Percentiles rank a stretch among this genome's conserved stretches.
These are phyloP conservation scores for Myripristis jacobus DNA, from an alignment of 2,797 vertebrate genomes.

Conservation along the genomic window DNA sequence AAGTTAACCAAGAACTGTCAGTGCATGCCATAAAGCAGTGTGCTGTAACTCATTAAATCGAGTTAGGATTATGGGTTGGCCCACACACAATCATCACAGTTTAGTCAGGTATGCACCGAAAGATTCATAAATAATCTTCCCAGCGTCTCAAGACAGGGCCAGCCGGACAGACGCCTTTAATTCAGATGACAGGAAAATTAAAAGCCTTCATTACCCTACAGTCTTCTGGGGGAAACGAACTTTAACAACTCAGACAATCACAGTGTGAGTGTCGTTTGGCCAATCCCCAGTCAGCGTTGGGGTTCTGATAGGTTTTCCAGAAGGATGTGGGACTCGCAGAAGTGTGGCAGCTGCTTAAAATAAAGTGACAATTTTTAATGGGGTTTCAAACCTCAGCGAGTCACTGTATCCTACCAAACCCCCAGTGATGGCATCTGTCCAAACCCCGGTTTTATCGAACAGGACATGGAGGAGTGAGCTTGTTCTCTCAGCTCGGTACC, in stretches of 20 bases:
- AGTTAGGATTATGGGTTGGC: constrained; percentile 67
- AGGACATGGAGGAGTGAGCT: constrained; percentile 87
- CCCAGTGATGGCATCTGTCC: constrained; percentile 74
- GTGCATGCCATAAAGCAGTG: constrained; percentile 42
- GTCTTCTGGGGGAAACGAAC: constrained; percentile 69
- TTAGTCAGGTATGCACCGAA: constrained; percentile 69
- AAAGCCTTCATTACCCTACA: constrained; percentile 78
- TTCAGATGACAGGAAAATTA: constrained; percentile 76
- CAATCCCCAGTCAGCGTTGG: constrained; percentile 56
- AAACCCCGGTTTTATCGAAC: constrained; percentile 85
- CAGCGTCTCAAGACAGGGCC: constrained; percentile 79
- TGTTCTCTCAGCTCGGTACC: constrained; percentile 86
- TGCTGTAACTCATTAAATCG: constrained; percentile 67
- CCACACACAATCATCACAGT: constrained; percentile 67
- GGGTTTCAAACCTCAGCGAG: constrained; percentile 82
- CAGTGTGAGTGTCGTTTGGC: constrained; percentile 54
- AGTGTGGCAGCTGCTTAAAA: constrained; percentile 82
- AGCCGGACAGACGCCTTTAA: constrained; percentile 70
- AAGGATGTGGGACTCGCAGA: constrained; percentile 78
- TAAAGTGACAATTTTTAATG: constrained; percentile 85
- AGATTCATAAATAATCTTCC: constrained; percentile 78
- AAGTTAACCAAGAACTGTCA: constrained; percentile 7
- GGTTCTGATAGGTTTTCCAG: constrained; percentile 81
- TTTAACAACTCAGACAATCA: constrained; percentile 74
- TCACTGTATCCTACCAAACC: constrained; percentile 79